Conservation (phyloP, 2,888 invertebrate species). For the Acanthosepion esculentum region DNA sequence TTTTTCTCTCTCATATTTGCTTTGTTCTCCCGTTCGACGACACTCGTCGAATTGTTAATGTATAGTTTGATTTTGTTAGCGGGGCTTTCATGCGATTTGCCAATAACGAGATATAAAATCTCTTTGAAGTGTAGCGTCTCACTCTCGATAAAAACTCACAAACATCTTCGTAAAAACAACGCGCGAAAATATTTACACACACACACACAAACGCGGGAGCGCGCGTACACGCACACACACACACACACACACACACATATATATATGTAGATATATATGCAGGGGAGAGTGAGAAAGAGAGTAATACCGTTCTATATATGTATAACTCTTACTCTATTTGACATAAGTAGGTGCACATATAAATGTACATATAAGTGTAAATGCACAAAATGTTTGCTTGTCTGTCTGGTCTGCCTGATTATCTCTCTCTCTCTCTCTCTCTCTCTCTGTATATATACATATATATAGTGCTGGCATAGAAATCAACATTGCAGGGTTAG, state of each 20-base stretch:
- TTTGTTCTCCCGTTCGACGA: neutral
- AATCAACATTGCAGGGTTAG: too few relatives aligned
- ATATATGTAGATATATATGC: neutral
- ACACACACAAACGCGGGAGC: too few relatives aligned
- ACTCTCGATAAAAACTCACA: neutral
- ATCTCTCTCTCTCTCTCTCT: too few relatives aligned
- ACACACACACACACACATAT: neutral
- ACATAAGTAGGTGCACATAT: too few relatives aligned
- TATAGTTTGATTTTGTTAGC: neutral
- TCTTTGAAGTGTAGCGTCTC: neutral
- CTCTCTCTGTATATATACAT: too few relatives aligned
- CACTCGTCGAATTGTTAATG: neutral
- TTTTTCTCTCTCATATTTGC: neutral
- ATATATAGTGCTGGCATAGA: too few relatives aligned
- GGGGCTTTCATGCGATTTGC: neutral
- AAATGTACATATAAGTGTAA: too few relatives aligned
- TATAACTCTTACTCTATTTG: too few relatives aligned
- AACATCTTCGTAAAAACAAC: neutral
- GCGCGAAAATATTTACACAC: neutral
- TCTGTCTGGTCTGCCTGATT: too few relatives aligned
- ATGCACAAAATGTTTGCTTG: too few relatives aligned
- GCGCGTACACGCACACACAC: neutral
- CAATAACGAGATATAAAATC: neutral
- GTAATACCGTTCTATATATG: too few relatives aligned
- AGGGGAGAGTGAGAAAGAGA: neutral